Evolutionary conservation across 2,888 invertebrate species (phyloP), one percentile per base, ranked within the genome.

Genomic region (Pterobdella sp.): DNA sequence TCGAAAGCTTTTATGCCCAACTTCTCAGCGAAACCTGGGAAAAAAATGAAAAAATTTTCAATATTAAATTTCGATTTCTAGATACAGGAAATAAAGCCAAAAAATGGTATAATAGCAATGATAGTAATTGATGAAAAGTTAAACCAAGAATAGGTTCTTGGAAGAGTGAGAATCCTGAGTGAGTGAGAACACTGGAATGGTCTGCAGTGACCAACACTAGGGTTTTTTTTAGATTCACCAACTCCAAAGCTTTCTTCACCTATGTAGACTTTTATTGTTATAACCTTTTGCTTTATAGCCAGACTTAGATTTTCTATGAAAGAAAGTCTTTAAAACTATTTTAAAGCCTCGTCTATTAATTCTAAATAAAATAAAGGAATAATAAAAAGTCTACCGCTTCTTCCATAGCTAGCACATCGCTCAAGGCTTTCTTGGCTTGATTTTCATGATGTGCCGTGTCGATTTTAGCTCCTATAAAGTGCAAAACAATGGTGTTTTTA

Each of bases 331-430:
- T n/a, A n/a, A n/a, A n/a, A n/a, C n/a, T n/a, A n/a, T n/a, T n/a
- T n/a, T n/a, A n/a, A n/a, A n/a, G n/a, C n/a, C n/a, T n/a, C n/a
- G n/a, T n/a, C n/a, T n/a, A n/a, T n/a, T n/a, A n/a, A n/a, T n/a
- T n/a, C n/a, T n/a, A n/a, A n/a, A n/a, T n/a, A n/a, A n/a, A n/a
- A n/a, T n/a, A n/a, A n/a, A n/a, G n/a, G n/a, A n/a, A n/a, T n/a
- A n/a, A n/a, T n/a, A n/a, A n/a, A n/a, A n/a, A n/a, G 75, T 86
- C 80, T 22, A 91, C 86, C 0, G 93, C 90, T 77, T 89, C 87
- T 42, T 89, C 87, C 80, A 95, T 88, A 80, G 89, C 90, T 75
- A 91, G 86, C 0, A 91, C 90, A 81, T 93, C 93, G 77, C 90
- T 89, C 0, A 93, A 81, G 0, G 93, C 90, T 42, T 72, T 75